A percentile compares a stretch with the other conserved stretches of the same genome.
These are phyloP conservation scores for Drosophila colorata DNA, from an alignment of 2,888 invertebrate species.

Conservation along the genomic window DNA sequence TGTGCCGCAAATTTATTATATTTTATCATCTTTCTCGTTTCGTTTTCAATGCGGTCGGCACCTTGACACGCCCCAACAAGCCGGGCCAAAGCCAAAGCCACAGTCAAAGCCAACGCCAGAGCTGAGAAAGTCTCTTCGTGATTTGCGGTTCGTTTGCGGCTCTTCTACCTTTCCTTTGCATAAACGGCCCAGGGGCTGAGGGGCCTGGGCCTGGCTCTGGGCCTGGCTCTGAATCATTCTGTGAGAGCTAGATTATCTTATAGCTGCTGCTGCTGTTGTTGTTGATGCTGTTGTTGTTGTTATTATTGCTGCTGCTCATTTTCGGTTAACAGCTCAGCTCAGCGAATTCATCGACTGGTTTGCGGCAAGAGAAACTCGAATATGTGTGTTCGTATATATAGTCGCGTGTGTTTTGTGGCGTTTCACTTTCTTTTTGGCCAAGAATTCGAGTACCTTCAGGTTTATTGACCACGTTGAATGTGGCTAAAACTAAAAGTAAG, in stretches of 20 bases:
- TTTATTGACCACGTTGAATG: constrained; percentile 62
- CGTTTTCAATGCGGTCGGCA: constrained; percentile 47
- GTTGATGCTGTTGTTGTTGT: constrained; percentile 14
- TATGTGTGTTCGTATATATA: constrained; percentile 6
- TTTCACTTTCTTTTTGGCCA: constrained; percentile 78
- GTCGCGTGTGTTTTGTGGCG: constrained; percentile 36
- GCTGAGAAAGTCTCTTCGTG: constrained; percentile 70
- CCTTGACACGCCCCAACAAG: constrained; percentile 42
- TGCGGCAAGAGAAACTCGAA: constrained; percentile 68
- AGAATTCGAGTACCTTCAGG: constrained; percentile 65
- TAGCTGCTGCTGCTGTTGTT: constrained; percentile 3
- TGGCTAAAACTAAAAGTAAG: constrained; percentile 30
- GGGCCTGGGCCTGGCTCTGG: neutral
- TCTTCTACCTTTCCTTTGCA: constrained; percentile 27
- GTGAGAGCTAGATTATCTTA: constrained; percentile 43
- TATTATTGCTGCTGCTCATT: constrained; percentile 33
- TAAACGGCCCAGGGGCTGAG: too few relatives aligned
- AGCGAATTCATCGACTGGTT: constrained; percentile 68
- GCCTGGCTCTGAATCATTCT: constrained; percentile 50
- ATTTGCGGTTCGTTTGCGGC: constrained; percentile 33
- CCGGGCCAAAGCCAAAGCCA: constrained; percentile 48
- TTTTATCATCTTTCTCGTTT: constrained; percentile 29
- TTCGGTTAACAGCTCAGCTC: constrained; percentile 37
- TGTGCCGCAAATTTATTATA: constrained; percentile 14
- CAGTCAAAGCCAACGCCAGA: constrained; percentile 40